These are phyloP conservation scores for Prorops nasuta DNA, from an alignment of 1,140 invertebrate species.

Conservation along the genomic window DNA sequence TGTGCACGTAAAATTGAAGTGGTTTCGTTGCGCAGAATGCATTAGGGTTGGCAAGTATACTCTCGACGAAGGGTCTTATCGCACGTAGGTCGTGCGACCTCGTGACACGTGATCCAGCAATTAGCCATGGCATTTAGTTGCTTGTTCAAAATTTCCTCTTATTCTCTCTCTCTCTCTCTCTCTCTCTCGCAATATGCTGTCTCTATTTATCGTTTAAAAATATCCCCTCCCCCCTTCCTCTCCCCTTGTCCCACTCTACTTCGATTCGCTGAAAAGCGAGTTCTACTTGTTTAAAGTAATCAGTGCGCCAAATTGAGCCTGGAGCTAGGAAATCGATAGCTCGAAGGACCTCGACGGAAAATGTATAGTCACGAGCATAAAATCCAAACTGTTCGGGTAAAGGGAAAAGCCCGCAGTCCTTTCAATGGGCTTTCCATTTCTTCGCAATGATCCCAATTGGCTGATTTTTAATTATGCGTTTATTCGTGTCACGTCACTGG, in stretches of 20 bases:
- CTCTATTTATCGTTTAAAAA: not conserved
- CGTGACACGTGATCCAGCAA: conserved; percentile 44
- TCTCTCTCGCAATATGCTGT: not conserved
- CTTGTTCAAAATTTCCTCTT: conserved; percentile 4
- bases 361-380: too few species aligned
- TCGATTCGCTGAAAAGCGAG: too few species aligned
- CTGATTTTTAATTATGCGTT: too few species aligned
- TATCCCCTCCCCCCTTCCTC: not conserved
- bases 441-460: too few species aligned
- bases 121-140: conserved; percentile 34
- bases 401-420: too few species aligned
- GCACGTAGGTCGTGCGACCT: conserved; percentile 21
- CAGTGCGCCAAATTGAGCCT: too few species aligned
- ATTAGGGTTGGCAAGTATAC: conserved; percentile 27
- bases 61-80: conserved; percentile 32
- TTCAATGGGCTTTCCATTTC: too few species aligned
- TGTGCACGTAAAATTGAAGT: conserved; percentile 4
- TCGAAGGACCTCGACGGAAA: too few species aligned
- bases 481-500: too few species aligned
- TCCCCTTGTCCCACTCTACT: not conserved
- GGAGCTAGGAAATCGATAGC: too few species aligned
- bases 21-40: conserved; percentile 13
- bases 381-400: too few species aligned
- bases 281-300: too few species aligned
- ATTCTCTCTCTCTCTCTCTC: not conserved